Conservation (phyloP, 2,797 vertebrate genomes). For the Oophaga sylvatica region DNA sequence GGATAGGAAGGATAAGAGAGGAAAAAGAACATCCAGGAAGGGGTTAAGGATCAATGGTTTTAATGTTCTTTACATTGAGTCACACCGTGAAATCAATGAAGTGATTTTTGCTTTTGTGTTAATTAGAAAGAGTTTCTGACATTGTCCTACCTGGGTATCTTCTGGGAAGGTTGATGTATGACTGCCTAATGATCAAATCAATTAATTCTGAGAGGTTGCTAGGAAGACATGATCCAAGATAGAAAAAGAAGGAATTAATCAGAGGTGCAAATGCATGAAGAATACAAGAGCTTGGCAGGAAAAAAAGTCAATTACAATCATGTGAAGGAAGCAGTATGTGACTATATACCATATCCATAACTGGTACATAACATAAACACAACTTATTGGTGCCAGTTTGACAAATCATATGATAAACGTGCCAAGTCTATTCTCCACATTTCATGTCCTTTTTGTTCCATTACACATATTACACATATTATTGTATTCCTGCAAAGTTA, state of each 20-base stretch:
- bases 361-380: background rate
- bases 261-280: conserved; percentile 42
- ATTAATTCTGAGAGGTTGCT: conserved; percentile 46
- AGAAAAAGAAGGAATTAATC: conserved; percentile 34
- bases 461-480: background rate
- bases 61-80: conserved; percentile 46
- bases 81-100: conserved; percentile 28
- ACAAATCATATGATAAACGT: background rate
- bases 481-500: background rate
- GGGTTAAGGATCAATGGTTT: conserved; percentile 47
- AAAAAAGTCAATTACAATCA: background rate
- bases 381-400: conserved; percentile 14
- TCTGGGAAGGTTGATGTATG: conserved; percentile 55
- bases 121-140: conserved; percentile 42
- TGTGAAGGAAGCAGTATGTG: conserved; percentile 1
- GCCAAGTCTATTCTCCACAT: background rate
- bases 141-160: conserved; percentile 44
- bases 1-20: background rate
- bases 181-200: conserved; percentile 54
- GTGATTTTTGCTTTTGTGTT: conserved; percentile 43
- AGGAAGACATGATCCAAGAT: conserved; percentile 34
- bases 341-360: conserved; percentile 35
- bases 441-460: conserved; percentile 2
- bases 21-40: background rate
- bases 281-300: conserved; percentile 31